Evolutionary conservation across 2,797 vertebrate genomes (phyloP), one percentile per base, ranked within the genome.

Genomic region (Megalops cyprinoides): DNA sequence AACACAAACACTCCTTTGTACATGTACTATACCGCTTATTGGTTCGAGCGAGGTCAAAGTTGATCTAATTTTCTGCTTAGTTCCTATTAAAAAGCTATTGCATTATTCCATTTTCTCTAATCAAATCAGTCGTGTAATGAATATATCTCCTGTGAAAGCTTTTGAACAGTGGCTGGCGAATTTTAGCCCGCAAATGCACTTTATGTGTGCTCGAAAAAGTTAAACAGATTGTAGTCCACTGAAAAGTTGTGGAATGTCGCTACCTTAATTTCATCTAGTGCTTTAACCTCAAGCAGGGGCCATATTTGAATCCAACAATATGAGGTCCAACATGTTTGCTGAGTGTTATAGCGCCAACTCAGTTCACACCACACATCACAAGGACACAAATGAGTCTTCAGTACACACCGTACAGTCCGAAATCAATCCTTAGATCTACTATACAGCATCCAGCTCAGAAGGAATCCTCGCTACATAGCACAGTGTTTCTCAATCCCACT

Each of bases 41-140:
- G 92, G 91, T 94, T 91, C 86, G 84, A 84, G 83, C 91, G 90
- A 93, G 93, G 93, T 93, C 93, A 94, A 90, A 91, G 91, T 91
- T 95, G 92, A 95, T 95, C 88, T 84, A 91, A 95, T 95, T 93
- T 95, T 94, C 93, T 94, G 90, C 91, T 95, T 93, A 94, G 92
- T 92, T 92, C 93, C 91, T 87, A 93, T 95, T 94, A 94, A 94
- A 93, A 86, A 91, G 91, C 89, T 92, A 94, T 94, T 95, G 90
- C 93, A 94, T 95, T 93, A 94, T 95, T 95, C 94, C 90, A 95
- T 95, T 95, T 95, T 79, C 91, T 90, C 89, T 88, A 95, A 95
- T 94, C 86, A 85, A 91, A 90, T 95, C 94, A 93, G 82, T 74
- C 37, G 79, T 76, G 65, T 82, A 87, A 92, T 92, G 86, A 91